These are phyloP conservation scores for Mimumesa dahlbomi DNA, from an alignment of 2,888 invertebrate species.

Conservation along the genomic window DNA sequence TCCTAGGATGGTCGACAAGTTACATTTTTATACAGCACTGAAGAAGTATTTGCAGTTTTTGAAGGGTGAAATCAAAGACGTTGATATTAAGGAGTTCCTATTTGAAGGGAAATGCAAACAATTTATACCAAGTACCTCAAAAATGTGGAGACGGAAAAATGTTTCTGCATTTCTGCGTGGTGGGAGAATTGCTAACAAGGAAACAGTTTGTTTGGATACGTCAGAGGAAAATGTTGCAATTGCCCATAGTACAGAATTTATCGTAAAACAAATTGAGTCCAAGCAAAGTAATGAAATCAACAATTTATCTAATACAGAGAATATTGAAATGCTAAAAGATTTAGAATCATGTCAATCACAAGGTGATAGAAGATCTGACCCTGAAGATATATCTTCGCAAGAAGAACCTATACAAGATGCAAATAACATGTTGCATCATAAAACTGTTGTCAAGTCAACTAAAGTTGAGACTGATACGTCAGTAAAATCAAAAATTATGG, in stretches of 20 bases:
- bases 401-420: neutral
- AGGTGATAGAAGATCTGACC: too few relatives aligned
- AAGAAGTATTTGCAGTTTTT: constrained; percentile 73
- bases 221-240: constrained; percentile 69
- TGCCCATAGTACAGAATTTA: constrained; percentile 68
- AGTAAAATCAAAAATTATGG: constrained; percentile 14
- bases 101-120: constrained; percentile 74
- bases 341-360: constrained; percentile 1
- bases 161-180: constrained; percentile 72
- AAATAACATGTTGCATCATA: neutral
- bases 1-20: constrained; percentile 76
- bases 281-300: too few relatives aligned
- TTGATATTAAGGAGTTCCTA: constrained; percentile 69
- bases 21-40: constrained; percentile 74
- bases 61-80: constrained; percentile 70
- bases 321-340: neutral
- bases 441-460: too few relatives aligned
- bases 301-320: too few relatives aligned
- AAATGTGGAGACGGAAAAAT: constrained; percentile 76
- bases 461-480: neutral
- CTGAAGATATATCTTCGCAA: too few relatives aligned
- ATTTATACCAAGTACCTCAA: constrained; percentile 72
- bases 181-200: constrained; percentile 73
- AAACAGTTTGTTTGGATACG: constrained; percentile 68
- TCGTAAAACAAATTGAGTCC: constrained; percentile 55